Conservation (phyloP, 1,140 invertebrate species). For the Hydropsyche tenuis region DNA sequence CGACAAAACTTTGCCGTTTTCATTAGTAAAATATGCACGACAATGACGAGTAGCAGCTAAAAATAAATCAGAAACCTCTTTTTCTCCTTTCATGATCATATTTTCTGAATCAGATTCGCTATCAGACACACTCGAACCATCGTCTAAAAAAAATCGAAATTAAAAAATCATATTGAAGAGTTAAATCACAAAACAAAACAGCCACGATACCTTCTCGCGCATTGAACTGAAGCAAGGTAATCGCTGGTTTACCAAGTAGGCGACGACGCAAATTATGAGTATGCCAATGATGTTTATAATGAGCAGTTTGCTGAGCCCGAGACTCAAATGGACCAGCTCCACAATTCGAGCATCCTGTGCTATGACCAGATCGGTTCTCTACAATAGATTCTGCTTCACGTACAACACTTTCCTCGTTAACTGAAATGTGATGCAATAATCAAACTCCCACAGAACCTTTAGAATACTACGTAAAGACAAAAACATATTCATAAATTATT, state of each 20-base stretch:
- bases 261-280: conserved; percentile 60
- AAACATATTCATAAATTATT: too few relatives aligned
- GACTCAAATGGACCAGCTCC: conserved; percentile 60
- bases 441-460: too few relatives aligned
- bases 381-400: conserved; percentile 56
- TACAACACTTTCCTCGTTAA: conserved; percentile 59
- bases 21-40: conserved; percentile 76
- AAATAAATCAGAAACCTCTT: conserved; percentile 63
- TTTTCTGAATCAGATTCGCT: conserved; percentile 71
- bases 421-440: conserved; percentile 32
- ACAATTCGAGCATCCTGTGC: conserved; percentile 57
- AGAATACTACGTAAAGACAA: too few relatives aligned
- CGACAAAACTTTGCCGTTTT: conserved; percentile 71
- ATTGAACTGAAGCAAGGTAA: conserved; percentile 56
- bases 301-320: conserved; percentile 57
- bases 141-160: conserved; percentile 48
- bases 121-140: conserved; percentile 79
- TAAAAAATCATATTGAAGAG: not conserved
- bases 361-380: conserved; percentile 53
- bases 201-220: conserved; percentile 54
- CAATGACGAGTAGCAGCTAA: conserved; percentile 67
- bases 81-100: conserved; percentile 55
- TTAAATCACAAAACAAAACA: conserved; percentile 8
- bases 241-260: conserved; percentile 57
- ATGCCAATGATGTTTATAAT: conserved; percentile 62